Evolutionary conservation across 1,140 invertebrate genomes (phyloP), one percentile per base, ranked within the genome.

Genomic region (Metaphire vulgaris): DNA sequence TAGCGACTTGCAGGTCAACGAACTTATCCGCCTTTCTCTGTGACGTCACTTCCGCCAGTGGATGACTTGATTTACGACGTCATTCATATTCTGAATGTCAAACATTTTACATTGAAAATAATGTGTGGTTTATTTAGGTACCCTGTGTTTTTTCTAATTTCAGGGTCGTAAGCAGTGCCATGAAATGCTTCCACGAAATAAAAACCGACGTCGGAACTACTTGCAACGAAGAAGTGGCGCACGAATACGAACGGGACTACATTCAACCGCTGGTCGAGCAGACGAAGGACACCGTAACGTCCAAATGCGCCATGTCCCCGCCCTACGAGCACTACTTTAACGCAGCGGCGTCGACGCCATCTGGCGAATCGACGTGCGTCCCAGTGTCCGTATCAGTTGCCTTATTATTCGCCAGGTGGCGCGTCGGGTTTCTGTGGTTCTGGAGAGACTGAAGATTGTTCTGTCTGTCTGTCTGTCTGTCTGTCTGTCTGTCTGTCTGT

Each of bases 91-190:
- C n/a, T n/a, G n/a, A n/a, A n/a, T n/a, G n/a, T n/a, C n/a, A n/a
- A n/a, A n/a, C n/a, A n/a, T n/a, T n/a, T n/a, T n/a, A n/a, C n/a
- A n/a, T n/a, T n/a, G n/a, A n/a, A n/a, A n/a, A n/a, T n/a, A n/a
- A n/a, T n/a, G n/a, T n/a, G n/a, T n/a, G n/a, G n/a, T n/a, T n/a
- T 1, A 75, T 65, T 75, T 32, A 56, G 69, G 71, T 33, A 70
- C 29, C 74, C 41, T 28, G 26, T 75, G 41, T 41, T 73, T 31
- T 32, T 29, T n/a, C 28, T 34, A n/a, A 75, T 64, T 69, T 64
- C 67, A 68, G 67, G 67, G 67, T 68, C 26, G 67, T 68, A 2
- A 68, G 26, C 0, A 68, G 26, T 30, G 28, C 67, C 2, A 68
- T 68, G 2, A 26, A 30, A 0, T 68, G 67, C 67, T 68, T 68